These are phyloP conservation scores for Nestor notabilis DNA, from an alignment of 2,113 vertebrate species.

Conservation along the genomic window DNA sequence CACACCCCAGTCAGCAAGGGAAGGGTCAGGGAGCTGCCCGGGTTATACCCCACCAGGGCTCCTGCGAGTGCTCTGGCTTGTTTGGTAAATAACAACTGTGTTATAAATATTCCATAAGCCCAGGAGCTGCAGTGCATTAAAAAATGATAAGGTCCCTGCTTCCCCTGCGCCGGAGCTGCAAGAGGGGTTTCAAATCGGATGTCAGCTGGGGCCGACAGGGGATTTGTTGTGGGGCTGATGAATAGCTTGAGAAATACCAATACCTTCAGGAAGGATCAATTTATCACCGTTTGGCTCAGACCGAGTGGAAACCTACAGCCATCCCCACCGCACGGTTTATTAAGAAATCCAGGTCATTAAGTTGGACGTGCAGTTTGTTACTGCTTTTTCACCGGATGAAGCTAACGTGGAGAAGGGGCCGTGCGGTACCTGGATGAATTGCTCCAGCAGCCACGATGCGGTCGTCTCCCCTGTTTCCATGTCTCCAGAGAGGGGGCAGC, in stretches of 20 bases:
- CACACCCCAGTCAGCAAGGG: background rate
- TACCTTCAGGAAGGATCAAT: constrained; percentile 46
- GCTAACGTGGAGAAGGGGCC: background rate
- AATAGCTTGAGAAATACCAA: constrained; percentile 67
- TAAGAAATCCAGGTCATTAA: background rate
- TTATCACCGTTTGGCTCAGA: constrained; percentile 42
- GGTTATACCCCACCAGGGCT: background rate
- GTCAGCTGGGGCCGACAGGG: constrained; percentile 77
- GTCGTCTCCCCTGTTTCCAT: accelerated
- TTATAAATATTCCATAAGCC: constrained; percentile 76
- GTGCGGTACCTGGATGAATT: background rate
- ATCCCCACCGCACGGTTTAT: background rate
- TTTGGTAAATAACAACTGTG: constrained; percentile 63
- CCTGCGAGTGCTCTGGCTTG: background rate
- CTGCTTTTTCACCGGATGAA: background rate
- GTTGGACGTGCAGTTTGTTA: background rate
- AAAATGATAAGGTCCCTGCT: constrained; percentile 66
- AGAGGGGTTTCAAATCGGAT: constrained; percentile 72
- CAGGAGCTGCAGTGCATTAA: constrained; percentile 69
- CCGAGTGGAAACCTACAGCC: background rate
- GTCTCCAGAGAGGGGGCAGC: background rate
- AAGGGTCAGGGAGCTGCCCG: accelerated
- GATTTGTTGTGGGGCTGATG: constrained; percentile 79
- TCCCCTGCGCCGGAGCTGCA: constrained; percentile 13
- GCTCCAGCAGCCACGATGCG: constrained; percentile 10